phyloP scores from a whole-genome alignment of 1,140 invertebrate species.

The Aphidius ervi region DNA sequence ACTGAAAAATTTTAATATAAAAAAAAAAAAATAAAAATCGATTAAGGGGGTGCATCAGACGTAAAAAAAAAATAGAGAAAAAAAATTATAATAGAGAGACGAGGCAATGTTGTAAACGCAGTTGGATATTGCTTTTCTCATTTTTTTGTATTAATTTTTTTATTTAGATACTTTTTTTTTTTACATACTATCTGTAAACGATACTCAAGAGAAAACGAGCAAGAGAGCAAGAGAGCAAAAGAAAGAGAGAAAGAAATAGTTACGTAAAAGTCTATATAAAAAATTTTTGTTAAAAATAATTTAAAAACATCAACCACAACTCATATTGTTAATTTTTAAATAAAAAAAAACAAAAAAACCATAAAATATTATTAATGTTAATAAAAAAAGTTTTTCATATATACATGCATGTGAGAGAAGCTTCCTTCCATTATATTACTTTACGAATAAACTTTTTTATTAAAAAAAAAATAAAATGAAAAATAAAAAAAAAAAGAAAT shows the following conservation, averaged over 20 bases:
- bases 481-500: neutral
- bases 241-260: neutral
- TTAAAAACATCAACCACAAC: neutral
- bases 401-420: too few species aligned
- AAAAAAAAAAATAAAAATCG: too few species aligned
- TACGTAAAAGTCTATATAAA: neutral
- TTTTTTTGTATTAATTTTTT: slow-evolving; percentile 4
- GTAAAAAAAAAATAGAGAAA: neutral
- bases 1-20: too few species aligned
- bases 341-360: too few species aligned
- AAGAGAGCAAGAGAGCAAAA: slow-evolving; percentile 3
- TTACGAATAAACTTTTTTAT: neutral
- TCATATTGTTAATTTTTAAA: too few species aligned
- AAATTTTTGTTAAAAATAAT: slow-evolving; percentile 1
- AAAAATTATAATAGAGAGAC: slow-evolving; percentile 6
- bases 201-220: slow-evolving; percentile 6
- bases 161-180: neutral
- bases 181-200: neutral
- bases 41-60: neutral
- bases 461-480: too few species aligned
- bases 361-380: too few species aligned
- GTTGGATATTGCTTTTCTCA: slow-evolving; percentile 14
- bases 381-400: too few species aligned
- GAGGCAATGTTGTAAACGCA: slow-evolving; percentile 11
- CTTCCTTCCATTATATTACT: too few species aligned